Conservation (phyloP, 2,113 vertebrate genomes). For the Uria aalge region DNA sequence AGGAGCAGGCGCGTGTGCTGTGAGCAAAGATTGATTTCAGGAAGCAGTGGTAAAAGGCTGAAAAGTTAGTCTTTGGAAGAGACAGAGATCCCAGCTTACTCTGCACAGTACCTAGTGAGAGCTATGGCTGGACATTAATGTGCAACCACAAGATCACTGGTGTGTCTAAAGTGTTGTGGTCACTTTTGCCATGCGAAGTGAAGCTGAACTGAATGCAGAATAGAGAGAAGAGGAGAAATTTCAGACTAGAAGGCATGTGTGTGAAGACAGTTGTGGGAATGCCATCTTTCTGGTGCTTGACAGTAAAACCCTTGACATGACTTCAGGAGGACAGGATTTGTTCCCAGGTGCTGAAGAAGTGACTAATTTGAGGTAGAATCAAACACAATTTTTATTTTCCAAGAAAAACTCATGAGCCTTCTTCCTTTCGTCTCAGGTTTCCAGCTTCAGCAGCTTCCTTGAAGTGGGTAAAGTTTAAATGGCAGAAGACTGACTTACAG, state of each 20-base stretch:
- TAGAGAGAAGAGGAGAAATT: background rate
- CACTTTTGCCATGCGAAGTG: background rate
- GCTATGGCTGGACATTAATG: background rate
- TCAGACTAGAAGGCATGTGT: background rate
- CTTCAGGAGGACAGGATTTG: background rate
- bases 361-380: background rate
- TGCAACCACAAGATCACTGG: background rate
- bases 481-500: background rate
- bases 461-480: background rate
- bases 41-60: background rate
- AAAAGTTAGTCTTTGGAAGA: background rate
- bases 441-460: background rate
- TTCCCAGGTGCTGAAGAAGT: background rate
- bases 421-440: background rate
- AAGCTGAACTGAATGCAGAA: background rate
- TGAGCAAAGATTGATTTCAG: background rate
- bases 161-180: background rate
- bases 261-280: background rate
- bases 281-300: background rate
- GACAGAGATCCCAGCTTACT: background rate
- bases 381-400: background rate
- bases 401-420: background rate
- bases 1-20: background rate
- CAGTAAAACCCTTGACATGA: background rate
- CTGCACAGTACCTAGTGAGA: background rate